Percentiles rank a stretch among this genome's conserved stretches.
Evolutionary conservation across 2,797 vertebrate genomes (phyloP).

Genomic region (Cheracebus regulus): DNA sequence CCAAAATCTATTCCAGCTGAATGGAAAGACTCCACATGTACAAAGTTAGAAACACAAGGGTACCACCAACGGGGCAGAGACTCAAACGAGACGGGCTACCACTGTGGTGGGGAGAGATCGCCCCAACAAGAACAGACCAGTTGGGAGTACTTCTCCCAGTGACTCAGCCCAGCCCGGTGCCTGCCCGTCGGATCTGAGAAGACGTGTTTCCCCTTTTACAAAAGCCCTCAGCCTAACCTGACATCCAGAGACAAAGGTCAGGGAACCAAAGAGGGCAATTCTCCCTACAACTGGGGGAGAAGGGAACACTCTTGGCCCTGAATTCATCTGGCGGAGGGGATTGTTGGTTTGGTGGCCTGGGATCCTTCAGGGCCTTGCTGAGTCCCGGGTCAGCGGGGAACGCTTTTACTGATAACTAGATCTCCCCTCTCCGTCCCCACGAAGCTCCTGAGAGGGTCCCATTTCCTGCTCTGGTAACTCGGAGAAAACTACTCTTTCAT

Average conservation of each 20-base stretch:
- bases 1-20: slow-evolving; percentile 31
- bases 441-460: background rate
- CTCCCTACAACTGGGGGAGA: background rate
- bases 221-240: background rate
- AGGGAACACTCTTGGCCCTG: background rate
- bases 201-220: background rate
- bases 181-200: background rate
- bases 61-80: background rate
- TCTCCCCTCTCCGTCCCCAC: background rate
- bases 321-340: background rate
- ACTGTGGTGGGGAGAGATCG: background rate
- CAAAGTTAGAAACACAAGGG: background rate
- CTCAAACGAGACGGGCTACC: background rate
- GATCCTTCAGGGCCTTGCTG: background rate
- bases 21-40: background rate
- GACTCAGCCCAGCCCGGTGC: background rate
- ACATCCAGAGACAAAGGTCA: slow-evolving; percentile 51
- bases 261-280: background rate
- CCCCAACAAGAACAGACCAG: slow-evolving; percentile 4
- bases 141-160: background rate
- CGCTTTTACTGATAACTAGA: background rate
- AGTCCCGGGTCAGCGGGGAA: background rate
- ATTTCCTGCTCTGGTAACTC: slow-evolving; percentile 15
- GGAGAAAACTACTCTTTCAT: background rate
- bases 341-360: background rate